Conservation (phyloP, 2,888 invertebrate species). For the Bombyx huttoni region DNA sequence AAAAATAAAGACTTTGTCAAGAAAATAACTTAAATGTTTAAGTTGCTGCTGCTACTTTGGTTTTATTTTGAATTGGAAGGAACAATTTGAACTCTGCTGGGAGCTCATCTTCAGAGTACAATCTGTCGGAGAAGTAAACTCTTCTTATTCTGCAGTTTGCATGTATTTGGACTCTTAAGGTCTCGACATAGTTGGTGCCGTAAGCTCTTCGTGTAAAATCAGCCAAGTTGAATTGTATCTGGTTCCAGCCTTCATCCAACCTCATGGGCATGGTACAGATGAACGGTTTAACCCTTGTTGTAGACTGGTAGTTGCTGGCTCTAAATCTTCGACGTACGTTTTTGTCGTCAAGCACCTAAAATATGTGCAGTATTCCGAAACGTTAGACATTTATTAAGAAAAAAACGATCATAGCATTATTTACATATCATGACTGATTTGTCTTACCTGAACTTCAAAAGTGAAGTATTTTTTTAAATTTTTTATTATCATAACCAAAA, state of each 20-base stretch:
- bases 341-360: constrained; percentile 93
- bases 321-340: constrained; percentile 89
- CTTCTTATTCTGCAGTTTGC: constrained; percentile 95
- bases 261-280: constrained; percentile 98
- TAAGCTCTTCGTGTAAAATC: constrained; percentile 95
- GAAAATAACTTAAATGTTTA: constrained; percentile 19
- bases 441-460: constrained; percentile 91
- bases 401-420: no score
- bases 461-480: constrained; percentile 95
- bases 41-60: constrained; percentile 67
- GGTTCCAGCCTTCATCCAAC: constrained; percentile 95
- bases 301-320: constrained; percentile 96
- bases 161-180: constrained; percentile 91
- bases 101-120: constrained; percentile 95
- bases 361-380: constrained; percentile 17
- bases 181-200: constrained; percentile 96
- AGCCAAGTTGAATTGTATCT: constrained; percentile 94
- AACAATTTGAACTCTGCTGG: constrained; percentile 97
- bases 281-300: constrained; percentile 95
- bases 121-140: constrained; percentile 90
- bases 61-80: constrained; percentile 89
- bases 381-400: no score
- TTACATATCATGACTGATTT: no score
- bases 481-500: constrained; percentile 95
- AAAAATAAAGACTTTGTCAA: constrained; percentile 35